These are phyloP conservation scores for Syngnathus floridae DNA, from an alignment of 2,113 vertebrate species.

Conservation along the genomic window DNA sequence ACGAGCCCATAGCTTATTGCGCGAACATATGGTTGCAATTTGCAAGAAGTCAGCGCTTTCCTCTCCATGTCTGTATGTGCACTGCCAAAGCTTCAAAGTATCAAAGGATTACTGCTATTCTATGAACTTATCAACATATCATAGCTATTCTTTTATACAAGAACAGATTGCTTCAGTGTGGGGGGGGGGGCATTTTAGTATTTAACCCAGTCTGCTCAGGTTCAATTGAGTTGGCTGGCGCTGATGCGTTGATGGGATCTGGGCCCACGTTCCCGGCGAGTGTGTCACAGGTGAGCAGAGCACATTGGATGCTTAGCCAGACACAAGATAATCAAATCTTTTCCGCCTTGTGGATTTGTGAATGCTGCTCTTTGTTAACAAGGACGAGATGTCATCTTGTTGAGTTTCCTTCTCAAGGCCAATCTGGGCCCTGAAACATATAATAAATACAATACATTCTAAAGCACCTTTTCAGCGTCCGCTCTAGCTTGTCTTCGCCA, in stretches of 20 bases:
- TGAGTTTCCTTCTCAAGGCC: neutral
- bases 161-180: too few species aligned
- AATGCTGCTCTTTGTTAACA: neutral
- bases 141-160: too few species aligned
- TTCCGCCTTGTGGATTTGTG: slow-evolving; percentile 5
- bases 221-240: neutral
- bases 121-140: too few species aligned
- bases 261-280: neutral
- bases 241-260: slow-evolving; percentile 3
- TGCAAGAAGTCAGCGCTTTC: too few species aligned
- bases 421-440: neutral
- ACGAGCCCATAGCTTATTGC: too few species aligned
- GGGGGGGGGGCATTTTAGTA: neutral
- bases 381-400: neutral
- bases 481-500: neutral
- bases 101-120: too few species aligned
- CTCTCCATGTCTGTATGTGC: too few species aligned
- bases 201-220: neutral
- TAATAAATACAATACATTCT: neutral
- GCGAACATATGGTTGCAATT: too few species aligned
- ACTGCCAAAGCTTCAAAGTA: too few species aligned
- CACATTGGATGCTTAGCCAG: slow-evolving; percentile 12
- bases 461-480: neutral
- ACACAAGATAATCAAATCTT: slow-evolving; percentile 22
- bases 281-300: slow-evolving; percentile 10